phyloP scores from a whole-genome alignment of 2,888 invertebrate species.

The Sinodicranocentrus sp. region DNA sequence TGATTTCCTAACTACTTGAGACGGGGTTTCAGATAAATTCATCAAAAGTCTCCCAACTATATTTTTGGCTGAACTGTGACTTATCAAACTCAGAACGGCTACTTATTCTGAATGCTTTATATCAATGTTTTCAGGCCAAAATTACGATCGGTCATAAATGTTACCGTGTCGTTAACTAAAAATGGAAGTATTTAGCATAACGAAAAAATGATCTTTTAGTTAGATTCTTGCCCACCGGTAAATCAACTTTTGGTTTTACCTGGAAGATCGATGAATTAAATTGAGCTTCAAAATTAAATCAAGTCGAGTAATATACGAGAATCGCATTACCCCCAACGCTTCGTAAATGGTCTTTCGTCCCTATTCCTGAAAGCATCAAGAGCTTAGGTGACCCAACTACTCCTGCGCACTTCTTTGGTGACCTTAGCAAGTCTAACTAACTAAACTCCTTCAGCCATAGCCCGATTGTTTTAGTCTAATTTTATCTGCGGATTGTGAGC shows the following conservation, averaged over 20 bases:
- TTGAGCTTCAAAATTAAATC: too few relatives aligned
- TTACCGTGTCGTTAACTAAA: conserved; percentile 58
- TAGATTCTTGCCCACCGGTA: conserved; percentile 75
- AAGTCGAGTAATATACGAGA: too few relatives aligned
- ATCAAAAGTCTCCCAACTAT: too few relatives aligned
- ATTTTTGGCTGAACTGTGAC: too few relatives aligned
- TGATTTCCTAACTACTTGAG: too few relatives aligned
- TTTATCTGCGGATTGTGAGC: too few relatives aligned
- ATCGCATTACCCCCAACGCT: too few relatives aligned
- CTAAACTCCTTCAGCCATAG: conserved; percentile 89
- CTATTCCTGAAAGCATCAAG: conserved; percentile 66
- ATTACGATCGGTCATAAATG: conserved; percentile 71
- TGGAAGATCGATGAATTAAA: too few relatives aligned
- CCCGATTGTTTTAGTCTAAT: conserved; percentile 83
- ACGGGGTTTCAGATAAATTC: too few relatives aligned
- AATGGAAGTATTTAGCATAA: conserved; percentile 40
- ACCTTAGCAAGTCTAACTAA: conserved; percentile 87
- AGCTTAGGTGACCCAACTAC: conserved; percentile 94
- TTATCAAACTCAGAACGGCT: too few relatives aligned
- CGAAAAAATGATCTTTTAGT: conserved; percentile 69
- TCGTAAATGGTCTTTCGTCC: conserved; percentile 67
- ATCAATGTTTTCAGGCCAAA: conserved; percentile 51
- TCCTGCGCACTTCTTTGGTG: conserved; percentile 93
- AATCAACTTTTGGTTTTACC: conserved; percentile 68
- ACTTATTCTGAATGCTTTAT: too few relatives aligned